These are phyloP conservation scores for Labroides dimidiatus DNA, from an alignment of 2,797 vertebrate genomes.

Conservation along the genomic window DNA sequence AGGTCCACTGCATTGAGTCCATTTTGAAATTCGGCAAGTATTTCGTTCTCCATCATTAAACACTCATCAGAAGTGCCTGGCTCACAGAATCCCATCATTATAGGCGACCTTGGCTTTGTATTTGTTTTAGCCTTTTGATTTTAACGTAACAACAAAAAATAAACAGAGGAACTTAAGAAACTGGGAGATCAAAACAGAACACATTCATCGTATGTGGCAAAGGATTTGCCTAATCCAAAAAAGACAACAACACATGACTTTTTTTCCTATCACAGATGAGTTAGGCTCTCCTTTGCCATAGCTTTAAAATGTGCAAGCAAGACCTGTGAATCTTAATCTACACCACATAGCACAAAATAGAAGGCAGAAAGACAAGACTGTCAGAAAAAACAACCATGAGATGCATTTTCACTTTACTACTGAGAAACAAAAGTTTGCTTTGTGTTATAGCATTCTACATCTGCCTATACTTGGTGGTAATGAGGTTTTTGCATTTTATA, in stretches of 20 bases:
- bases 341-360: conserved; percentile 23
- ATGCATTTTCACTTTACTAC: conserved; percentile 2
- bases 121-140: conserved; percentile 2
- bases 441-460: conserved; percentile 12
- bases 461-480: conserved; percentile 30
- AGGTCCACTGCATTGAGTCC: conserved; percentile 11
- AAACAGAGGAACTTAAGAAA: not conserved
- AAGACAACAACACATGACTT: not conserved
- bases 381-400: not conserved
- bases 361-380: conserved; percentile 16
- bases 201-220: not conserved
- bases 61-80: conserved; percentile 1
- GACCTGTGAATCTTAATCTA: conserved; percentile 24
- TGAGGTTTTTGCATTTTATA: conserved; percentile 23
- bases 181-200: not conserved
- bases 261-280: not conserved
- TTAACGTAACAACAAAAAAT: not conserved
- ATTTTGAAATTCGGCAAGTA: conserved; percentile 18
- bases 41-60: conserved; percentile 20
- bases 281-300: conserved; percentile 12
- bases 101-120: not conserved
- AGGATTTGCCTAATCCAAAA: not conserved
- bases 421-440: conserved; percentile 11
- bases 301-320: conserved; percentile 19
- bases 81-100: not conserved